A percentile compares a stretch with the other conserved stretches of the same genome.
Conservation (phyloP, 1,140 invertebrate genomes). For the Danaus melanippus region DNA sequence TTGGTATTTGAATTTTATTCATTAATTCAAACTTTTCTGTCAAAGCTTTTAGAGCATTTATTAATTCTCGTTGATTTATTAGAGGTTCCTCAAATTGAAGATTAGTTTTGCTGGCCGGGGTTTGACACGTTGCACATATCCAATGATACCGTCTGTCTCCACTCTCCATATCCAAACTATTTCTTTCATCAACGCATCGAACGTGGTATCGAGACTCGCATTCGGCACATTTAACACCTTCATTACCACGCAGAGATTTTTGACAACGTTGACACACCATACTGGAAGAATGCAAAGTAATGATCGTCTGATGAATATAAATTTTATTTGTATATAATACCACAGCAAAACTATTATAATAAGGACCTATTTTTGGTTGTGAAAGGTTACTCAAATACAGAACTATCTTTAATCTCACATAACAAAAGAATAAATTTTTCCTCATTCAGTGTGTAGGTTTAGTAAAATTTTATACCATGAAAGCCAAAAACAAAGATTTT, state of each 20-base stretch:
- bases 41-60: slow-evolving; percentile 30
- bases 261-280: slow-evolving; percentile 46
- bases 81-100: background rate
- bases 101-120: slow-evolving; percentile 15
- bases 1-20: slow-evolving; percentile 55
- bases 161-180: slow-evolving; percentile 21
- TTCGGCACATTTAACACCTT: slow-evolving; percentile 34
- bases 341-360: background rate
- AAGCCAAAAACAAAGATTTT: too few relatives aligned
- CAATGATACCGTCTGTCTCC: slow-evolving; percentile 38
- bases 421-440: too few relatives aligned
- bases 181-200: slow-evolving; percentile 23
- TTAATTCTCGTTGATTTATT: slow-evolving; percentile 11
- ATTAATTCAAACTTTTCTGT: slow-evolving; percentile 51
- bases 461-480: too few relatives aligned
- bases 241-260: slow-evolving; percentile 27
- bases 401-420: too few relatives aligned
- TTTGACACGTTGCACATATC: slow-evolving; percentile 45
- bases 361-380: background rate
- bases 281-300: slow-evolving; percentile 19
- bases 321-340: too few relatives aligned
- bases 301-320: background rate
- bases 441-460: too few relatives aligned
- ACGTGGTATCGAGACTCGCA: slow-evolving; percentile 39
- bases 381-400: too few relatives aligned